phyloP scores from a whole-genome alignment of 2,888 invertebrate species.

The Serripes groenlandicus region DNA sequence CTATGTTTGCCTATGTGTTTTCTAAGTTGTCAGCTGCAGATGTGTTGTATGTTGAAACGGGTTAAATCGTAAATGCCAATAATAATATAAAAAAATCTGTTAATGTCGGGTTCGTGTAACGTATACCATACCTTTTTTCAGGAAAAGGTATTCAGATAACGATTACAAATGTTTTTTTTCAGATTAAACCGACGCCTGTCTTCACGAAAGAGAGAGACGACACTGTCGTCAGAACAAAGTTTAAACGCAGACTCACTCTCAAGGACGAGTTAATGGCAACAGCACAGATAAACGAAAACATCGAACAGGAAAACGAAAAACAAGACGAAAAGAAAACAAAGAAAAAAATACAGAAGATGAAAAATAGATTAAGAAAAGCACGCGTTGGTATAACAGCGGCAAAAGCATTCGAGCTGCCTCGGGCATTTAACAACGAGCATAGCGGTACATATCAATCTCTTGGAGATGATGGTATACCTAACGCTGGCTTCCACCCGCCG shows the following conservation, averaged over 20 bases:
- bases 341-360: slow-evolving; percentile 2
- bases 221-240: neutral
- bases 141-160: neutral
- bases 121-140: neutral
- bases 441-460: slow-evolving; percentile 9
- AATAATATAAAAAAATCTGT: neutral
- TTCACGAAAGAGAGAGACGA: neutral
- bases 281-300: neutral
- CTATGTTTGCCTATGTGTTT: no score
- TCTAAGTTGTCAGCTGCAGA: no score
- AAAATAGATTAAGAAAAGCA: neutral
- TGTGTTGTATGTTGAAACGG: no score
- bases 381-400: slow-evolving; percentile 18
- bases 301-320: neutral
- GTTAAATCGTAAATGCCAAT: no score
- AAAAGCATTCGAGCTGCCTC: slow-evolving; percentile 19
- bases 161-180: no score
- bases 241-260: neutral
- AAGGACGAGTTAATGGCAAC: neutral
- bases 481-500: neutral
- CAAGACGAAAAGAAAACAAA: slow-evolving; percentile 1
- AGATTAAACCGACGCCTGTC: neutral
- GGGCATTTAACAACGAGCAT: neutral
- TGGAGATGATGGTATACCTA: neutral
- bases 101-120: neutral